Conservation (phyloP, 2,797 vertebrate species). For the Valencia hispanica region DNA sequence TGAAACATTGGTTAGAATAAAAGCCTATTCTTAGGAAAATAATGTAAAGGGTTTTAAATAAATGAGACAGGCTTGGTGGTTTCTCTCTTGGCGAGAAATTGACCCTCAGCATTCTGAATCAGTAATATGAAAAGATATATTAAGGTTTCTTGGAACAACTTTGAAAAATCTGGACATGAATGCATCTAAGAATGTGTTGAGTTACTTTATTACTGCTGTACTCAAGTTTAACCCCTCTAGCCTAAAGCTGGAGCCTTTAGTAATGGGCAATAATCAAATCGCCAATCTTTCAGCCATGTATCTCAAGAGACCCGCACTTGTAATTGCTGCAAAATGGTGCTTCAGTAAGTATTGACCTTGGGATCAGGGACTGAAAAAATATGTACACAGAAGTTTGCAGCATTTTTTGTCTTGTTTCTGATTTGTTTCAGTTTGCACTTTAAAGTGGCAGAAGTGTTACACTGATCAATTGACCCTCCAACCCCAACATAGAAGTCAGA, state of each 20-base stretch:
- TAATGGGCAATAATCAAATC: conserved; percentile 6
- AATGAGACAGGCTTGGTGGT: neutral
- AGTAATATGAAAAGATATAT: neutral
- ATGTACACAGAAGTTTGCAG: neutral
- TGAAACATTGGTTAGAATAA: neutral
- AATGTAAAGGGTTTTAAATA: neutral
- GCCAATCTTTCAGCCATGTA: neutral
- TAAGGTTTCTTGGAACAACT: neutral
- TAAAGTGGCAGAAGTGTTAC: neutral
- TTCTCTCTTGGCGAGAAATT: neutral
- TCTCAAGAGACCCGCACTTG: neutral
- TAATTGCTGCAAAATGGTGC: neutral
- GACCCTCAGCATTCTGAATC: neutral
- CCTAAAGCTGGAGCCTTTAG: neutral
- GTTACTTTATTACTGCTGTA: neutral
- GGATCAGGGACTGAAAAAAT: neutral
- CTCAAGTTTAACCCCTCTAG: neutral
- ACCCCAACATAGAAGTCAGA: neutral
- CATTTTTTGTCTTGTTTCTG: neutral
- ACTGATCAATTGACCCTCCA: conserved; percentile 1
- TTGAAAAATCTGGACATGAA: neutral
- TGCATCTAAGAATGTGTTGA: neutral
- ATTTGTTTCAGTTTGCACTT: neutral
- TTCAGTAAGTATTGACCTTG: neutral
- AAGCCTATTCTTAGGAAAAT: neutral